These are phyloP conservation scores for Lagopus leucura DNA, from an alignment of 2,113 vertebrate genomes.

Conservation along the genomic window DNA sequence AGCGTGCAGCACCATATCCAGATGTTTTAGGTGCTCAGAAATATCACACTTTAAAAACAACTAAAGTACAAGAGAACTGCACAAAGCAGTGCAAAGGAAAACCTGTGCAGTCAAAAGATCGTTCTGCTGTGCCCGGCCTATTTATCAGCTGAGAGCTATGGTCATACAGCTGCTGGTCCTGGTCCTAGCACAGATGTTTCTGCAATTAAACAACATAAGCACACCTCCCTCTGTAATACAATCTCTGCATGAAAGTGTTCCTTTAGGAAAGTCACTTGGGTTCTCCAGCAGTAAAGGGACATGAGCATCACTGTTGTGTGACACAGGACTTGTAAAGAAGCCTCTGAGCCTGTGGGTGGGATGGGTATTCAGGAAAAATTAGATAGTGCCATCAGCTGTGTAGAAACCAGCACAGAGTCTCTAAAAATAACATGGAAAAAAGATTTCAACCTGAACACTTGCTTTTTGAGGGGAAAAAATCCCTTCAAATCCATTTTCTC, in stretches of 20 bases:
- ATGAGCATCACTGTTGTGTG: not conserved
- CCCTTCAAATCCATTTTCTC: not conserved
- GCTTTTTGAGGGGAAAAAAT: not conserved
- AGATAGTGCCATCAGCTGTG: not conserved
- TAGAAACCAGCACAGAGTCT: not conserved
- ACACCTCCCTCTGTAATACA: not conserved
- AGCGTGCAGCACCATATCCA: not conserved
- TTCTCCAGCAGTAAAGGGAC: not conserved
- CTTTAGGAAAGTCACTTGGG: not conserved
- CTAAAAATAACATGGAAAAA: not conserved
- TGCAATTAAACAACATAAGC: not conserved
- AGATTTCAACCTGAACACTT: not conserved
- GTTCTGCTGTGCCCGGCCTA: not conserved
- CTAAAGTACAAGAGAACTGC: not conserved
- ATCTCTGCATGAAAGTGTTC: not conserved
- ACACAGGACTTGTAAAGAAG: not conserved
- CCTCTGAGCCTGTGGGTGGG: not conserved
- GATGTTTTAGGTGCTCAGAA: not conserved
- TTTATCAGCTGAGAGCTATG: not conserved
- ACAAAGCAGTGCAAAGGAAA: not conserved
- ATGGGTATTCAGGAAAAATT: not conserved
- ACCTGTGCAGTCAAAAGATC: not conserved
- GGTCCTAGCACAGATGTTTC: not conserved
- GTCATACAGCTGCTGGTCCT: not conserved
- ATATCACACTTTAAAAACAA: not conserved